Percentiles rank a stretch among this genome's conserved stretches.
phyloP scores from a whole-genome alignment of 2,113 vertebrate genomes.

The Oreochromis spilurus region DNA sequence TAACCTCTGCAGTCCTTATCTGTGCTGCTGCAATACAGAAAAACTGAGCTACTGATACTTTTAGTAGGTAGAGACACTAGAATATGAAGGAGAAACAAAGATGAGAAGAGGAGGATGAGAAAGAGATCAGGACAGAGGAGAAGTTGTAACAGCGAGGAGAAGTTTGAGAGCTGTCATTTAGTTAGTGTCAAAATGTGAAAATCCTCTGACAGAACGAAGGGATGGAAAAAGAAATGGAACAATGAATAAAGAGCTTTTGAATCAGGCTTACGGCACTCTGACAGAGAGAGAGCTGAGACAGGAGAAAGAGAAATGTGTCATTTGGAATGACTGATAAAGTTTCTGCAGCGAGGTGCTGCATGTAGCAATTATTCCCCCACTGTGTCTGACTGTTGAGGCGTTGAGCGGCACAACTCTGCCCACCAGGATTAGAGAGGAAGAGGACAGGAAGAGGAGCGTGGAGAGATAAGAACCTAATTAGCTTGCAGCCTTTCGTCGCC shows the following conservation, averaged over 20 bases:
- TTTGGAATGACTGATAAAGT: conserved; percentile 57
- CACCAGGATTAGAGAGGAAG: conserved; percentile 63
- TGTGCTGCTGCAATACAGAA: background rate
- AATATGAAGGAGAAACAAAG: background rate
- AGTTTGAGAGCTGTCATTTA: background rate
- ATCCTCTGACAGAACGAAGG: background rate
- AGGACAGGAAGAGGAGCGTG: conserved; percentile 50
- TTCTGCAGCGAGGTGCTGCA: conserved; percentile 41
- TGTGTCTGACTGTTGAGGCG: conserved; percentile 62
- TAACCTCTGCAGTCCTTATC: background rate
- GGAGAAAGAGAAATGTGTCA: conserved; percentile 30
- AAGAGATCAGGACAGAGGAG: background rate
- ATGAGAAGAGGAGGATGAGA: background rate
- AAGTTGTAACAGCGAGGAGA: background rate
- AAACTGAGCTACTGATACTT: background rate
- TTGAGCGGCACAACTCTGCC: conserved; percentile 55
- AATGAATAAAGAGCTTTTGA: conserved; percentile 17
- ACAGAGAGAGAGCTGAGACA: background rate
- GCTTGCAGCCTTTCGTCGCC: conserved; percentile 46
- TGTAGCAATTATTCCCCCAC: conserved; percentile 66
- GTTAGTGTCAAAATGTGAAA: background rate
- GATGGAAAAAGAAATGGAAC: background rate
- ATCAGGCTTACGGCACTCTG: background rate
- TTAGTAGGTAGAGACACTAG: background rate
- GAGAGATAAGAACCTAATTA: conserved; percentile 74